Evolutionary conservation across 2,888 invertebrate species (phyloP), one percentile per base, ranked within the genome.

Genomic region (Platycheirus albimanus): DNA sequence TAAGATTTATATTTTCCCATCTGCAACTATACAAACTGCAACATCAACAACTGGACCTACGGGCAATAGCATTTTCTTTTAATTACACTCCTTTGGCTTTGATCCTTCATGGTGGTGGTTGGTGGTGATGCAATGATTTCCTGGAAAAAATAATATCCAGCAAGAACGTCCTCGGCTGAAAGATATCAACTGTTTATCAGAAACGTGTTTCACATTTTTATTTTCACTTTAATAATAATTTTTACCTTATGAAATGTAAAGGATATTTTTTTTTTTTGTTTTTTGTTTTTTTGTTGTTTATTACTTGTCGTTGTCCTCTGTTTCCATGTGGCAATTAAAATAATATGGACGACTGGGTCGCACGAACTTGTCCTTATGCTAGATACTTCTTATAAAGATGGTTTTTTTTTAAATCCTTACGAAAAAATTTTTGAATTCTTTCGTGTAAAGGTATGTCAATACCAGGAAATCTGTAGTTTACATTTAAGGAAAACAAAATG

Each of bases 61-160:
- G 70, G 64, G 66, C 81, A 47, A 49, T 17, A 17, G 45, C 54
- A 71, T 81, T 54, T 76, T 61, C 76, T 54, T 81, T 81, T 71
- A 71, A 76, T 76, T 67, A 76, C 38, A 66, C 58, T 71, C 45
- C 64, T 71, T 81, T 76, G 58, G 51, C 64, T 71, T 81, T 76
- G 58, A 58, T 81, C 47, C 58, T 70, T 43, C 15, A 33, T 66
- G 36, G n/a, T 67, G 58, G 38, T 56, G 13, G 20, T 30, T 61
- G 30, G 28, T 58, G 41, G 38, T 51, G 64, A 58, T 75, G 70
- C 43, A 56, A 64, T 58, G 63, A 45, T 70, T 69, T 33, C 30
- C 52, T 28, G 69, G 28, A 69, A 69, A 75, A 13, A 61, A 36
- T 4, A 33, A 36, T 43, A 8, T 8, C 20, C 54, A 30, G 3